Evolutionary conservation across 2,888 invertebrate genomes (phyloP), one percentile per base, ranked within the genome.

Genomic region (Nowickia ferox): DNA sequence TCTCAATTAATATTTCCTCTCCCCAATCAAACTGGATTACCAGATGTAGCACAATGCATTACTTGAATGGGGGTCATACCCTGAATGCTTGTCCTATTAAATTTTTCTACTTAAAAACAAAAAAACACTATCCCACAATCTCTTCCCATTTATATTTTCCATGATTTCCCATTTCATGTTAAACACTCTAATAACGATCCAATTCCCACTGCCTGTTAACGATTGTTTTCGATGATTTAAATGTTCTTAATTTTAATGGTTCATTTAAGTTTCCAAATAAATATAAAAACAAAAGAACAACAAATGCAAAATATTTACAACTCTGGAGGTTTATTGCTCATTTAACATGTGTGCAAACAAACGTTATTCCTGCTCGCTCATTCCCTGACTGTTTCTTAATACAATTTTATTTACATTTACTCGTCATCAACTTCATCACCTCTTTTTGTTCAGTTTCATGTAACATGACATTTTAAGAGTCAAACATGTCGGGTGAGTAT

Each of bases 271-370:
- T 74, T 19, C n/a, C 22, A 77, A 72, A 77, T 68, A 55, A 74
- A 74, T 51, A 77, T 72, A 78, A 63, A 51, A 13, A 46, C 9
- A 13, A 53, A 46, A 66, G 10, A 48, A 63, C n/a, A 13, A 1
- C 9, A 48, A 74, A 48, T 48, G 4, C 42, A 17, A 57, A 80
- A n/a, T 79, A 19, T 79, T 71, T 71, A 79, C 53, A 55, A 63
- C 53, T 63, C 51, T 57, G 57, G 15, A 57, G 15, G 75, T 75
- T 84, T 69, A 84, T 84, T 84, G 68, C 68, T 66, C 44, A 68
- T 77, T 71, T 51, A 72, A 72, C 59, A 84, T 78, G 66, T 78
- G 78, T 46, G 78, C 78, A 72, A 77, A 83, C 83, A 72, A 51
- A 53, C 71, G 44, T 72, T 83, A 72, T 65, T 71, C n/a, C 51